These are phyloP conservation scores for Drosophila stalkeri DNA, from an alignment of 2,888 invertebrate genomes.

Conservation along the genomic window DNA sequence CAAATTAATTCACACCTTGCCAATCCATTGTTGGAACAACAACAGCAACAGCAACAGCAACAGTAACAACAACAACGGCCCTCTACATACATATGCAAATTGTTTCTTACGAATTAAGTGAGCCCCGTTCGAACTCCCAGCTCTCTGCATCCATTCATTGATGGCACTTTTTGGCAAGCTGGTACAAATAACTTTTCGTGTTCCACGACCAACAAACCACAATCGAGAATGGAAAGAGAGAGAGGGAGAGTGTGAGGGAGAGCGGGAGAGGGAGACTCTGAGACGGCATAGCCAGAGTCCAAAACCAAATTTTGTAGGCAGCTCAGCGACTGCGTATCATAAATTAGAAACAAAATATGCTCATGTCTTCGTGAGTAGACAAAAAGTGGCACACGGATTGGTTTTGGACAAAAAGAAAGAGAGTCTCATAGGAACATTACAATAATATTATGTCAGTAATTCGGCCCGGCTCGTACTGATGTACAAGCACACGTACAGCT, in stretches of 20 bases:
- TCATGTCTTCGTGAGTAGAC: slow-evolving; percentile 78
- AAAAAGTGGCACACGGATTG: slow-evolving; percentile 68
- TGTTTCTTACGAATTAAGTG: slow-evolving; percentile 79
- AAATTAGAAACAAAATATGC: slow-evolving; percentile 82
- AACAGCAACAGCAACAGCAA: slow-evolving; percentile 54
- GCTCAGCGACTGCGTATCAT: slow-evolving; percentile 77
- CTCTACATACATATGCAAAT: slow-evolving; percentile 78
- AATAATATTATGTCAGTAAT: slow-evolving; percentile 79
- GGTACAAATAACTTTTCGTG: slow-evolving; percentile 61
- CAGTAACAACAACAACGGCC: slow-evolving; percentile 13
- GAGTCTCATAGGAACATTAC: slow-evolving; percentile 66
- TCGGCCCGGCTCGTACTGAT: slow-evolving; percentile 56
- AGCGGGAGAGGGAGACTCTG: neutral
- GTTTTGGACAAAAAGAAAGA: slow-evolving; percentile 24
- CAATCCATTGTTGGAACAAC: slow-evolving; percentile 70
- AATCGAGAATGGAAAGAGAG: slow-evolving; percentile 74
- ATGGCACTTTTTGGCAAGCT: slow-evolving; percentile 53
- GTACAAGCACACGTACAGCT: slow-evolving; percentile 47
- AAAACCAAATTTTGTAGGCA: slow-evolving; percentile 77
- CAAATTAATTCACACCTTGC: slow-evolving; percentile 84
- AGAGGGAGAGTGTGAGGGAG: neutral
- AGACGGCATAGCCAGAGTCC: slow-evolving; percentile 30
- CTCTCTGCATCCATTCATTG: slow-evolving; percentile 16
- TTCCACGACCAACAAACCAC: slow-evolving; percentile 49
- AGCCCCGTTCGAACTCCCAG: neutral